phyloP scores from a whole-genome alignment of 2,113 vertebrate species.

The Pollachius pollachius region DNA sequence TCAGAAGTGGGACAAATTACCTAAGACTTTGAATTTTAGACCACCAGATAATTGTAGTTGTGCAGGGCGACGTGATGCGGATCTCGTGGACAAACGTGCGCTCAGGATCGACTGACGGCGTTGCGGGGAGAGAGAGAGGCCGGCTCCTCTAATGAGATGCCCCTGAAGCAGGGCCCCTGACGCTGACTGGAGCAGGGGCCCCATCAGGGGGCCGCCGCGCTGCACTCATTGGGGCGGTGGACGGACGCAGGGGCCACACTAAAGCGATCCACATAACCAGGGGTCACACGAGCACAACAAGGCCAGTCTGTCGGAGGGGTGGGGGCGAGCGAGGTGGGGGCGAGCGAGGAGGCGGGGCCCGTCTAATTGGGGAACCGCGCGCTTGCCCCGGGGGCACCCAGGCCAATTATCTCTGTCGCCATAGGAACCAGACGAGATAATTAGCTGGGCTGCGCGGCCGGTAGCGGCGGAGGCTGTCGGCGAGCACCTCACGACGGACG shows the following conservation, averaged over 20 bases:
- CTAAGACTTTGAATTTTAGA: too few species aligned
- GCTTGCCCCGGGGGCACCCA: slow-evolving; percentile 32
- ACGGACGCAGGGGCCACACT: slow-evolving; percentile 20
- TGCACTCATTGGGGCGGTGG: slow-evolving; percentile 29
- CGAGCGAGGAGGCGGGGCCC: not conserved
- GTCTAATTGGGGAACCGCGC: slow-evolving; percentile 60
- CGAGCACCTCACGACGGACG: slow-evolving; percentile 14
- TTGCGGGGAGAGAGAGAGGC: not conserved
- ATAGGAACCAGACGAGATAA: slow-evolving; percentile 62
- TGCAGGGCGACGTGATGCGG: too few species aligned
- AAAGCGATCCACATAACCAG: slow-evolving; percentile 39
- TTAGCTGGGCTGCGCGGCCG: slow-evolving; percentile 55
- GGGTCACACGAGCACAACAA: slow-evolving; percentile 13
- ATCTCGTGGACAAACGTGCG: too few species aligned
- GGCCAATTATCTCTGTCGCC: slow-evolving; percentile 59
- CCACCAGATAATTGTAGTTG: too few species aligned
- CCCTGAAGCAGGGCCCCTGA: slow-evolving; percentile 19
- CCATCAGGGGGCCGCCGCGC: slow-evolving; percentile 11
- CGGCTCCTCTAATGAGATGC: not conserved
- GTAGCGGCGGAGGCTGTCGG: slow-evolving; percentile 34
- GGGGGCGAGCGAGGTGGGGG: too few species aligned
- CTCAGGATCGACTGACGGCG: not conserved
- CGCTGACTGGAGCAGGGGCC: slow-evolving; percentile 10
- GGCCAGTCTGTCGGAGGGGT: slow-evolving; percentile 36
- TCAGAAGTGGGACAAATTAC: too few species aligned